Evolutionary conservation across 2,113 vertebrate species (phyloP).

Genomic region (Fulica atra): DNA sequence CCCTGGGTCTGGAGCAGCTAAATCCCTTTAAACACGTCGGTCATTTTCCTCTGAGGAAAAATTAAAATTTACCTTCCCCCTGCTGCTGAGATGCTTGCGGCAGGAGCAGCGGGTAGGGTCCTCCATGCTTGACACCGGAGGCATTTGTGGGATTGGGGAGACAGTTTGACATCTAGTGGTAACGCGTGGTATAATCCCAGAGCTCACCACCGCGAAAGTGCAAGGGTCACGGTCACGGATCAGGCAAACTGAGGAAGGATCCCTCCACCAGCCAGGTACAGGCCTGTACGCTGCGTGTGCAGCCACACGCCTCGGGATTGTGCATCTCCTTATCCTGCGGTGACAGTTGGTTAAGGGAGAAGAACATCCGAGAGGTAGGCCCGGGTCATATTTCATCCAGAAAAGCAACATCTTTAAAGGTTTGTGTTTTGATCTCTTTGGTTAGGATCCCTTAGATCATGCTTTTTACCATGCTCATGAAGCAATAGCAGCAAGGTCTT

Average conservation of each 20-base stretch:
- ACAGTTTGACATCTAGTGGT: slow-evolving; percentile 72
- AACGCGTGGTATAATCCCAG: neutral
- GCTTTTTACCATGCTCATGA: neutral
- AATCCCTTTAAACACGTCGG: neutral
- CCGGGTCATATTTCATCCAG: neutral
- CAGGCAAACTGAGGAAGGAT: neutral
- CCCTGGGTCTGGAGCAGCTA: neutral
- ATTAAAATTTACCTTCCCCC: neutral
- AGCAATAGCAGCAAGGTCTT: neutral
- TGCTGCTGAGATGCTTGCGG: neutral
- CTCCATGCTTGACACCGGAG: neutral
- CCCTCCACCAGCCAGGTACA: neutral
- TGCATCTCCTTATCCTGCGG: neutral
- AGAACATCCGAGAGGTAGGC: neutral
- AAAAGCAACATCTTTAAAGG: neutral
- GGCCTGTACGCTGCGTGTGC: neutral
- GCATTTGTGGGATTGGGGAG: neutral
- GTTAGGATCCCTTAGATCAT: neutral
- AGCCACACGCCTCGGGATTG: neutral
- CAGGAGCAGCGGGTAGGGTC: neutral
- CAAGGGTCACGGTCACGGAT: neutral
- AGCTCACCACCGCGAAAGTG: neutral
- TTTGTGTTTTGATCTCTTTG: neutral
- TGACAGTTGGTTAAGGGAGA: neutral
- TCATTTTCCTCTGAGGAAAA: neutral